Percentiles rank a stretch among this genome's conserved stretches.
Conservation (phyloP, 2,888 invertebrate genomes). For the Drosophila kuntzei region DNA sequence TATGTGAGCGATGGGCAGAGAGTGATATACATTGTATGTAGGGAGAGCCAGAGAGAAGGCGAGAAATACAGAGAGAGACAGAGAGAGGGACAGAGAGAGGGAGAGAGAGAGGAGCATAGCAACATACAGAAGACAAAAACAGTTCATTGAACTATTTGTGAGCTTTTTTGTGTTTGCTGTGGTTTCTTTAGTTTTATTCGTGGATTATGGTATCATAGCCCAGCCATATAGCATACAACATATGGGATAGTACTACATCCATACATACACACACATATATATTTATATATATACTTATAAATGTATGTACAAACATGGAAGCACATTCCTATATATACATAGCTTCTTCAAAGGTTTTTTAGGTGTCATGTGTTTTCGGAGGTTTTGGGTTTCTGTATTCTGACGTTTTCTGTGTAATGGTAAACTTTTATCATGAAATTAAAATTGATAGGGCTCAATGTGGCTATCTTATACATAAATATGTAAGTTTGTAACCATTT, state of each 20-base stretch:
- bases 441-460: constrained; percentile 67
- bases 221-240: constrained; percentile 48
- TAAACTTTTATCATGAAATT: constrained; percentile 73
- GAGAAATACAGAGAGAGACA: constrained; percentile 22
- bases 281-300: too few species aligned
- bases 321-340: constrained; percentile 20
- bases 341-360: constrained; percentile 68
- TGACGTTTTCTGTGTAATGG: constrained; percentile 63
- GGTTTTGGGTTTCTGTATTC: constrained; percentile 47
- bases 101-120: constrained; percentile 61
- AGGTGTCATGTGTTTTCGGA: constrained; percentile 60
- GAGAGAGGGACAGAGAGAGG: constrained; percentile 16
- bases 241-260: constrained; percentile 39
- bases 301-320: constrained; percentile 10
- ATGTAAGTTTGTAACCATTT: constrained; percentile 2
- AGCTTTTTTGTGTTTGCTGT: constrained; percentile 75
- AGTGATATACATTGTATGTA: constrained; percentile 18
- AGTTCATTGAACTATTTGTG: constrained; percentile 83
- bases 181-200: constrained; percentile 82
- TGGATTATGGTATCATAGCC: constrained; percentile 82
- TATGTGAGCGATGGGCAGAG: constrained; percentile 21
- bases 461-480: constrained; percentile 28
- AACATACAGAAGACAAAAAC: constrained; percentile 74
- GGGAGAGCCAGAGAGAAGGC: constrained; percentile 25
- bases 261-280: constrained; percentile 22